A percentile compares a stretch with the other conserved stretches of the same genome.
These are phyloP conservation scores for Dendropsophus ebraccatus DNA, from an alignment of 2,113 vertebrate species.

Conservation along the genomic window DNA sequence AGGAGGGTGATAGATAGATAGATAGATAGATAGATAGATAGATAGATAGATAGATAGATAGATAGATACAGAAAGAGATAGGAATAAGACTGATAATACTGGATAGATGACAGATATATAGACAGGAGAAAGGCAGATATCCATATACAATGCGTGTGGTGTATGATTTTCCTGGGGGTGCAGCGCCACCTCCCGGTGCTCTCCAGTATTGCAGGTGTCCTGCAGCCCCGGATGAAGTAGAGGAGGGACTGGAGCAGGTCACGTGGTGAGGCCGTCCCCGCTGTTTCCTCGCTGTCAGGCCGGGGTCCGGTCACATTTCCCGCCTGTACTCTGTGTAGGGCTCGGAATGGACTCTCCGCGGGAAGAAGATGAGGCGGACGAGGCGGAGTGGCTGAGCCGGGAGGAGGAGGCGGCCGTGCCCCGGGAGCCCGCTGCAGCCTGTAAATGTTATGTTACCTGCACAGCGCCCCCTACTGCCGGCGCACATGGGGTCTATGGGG, in stretches of 20 bases:
- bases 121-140: too few relatives aligned
- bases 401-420: neutral
- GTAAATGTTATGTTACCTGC: neutral
- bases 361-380: conserved; percentile 10
- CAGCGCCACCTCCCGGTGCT: neutral
- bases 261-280: neutral
- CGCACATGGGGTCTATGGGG: neutral
- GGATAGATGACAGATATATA: too few relatives aligned
- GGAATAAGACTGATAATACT: too few relatives aligned
- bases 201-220: neutral
- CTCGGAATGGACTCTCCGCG: neutral
- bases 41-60: too few relatives aligned
- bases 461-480: neutral
- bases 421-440: neutral
- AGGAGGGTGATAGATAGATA: too few relatives aligned
- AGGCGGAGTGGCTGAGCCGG: neutral
- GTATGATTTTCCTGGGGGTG: too few relatives aligned
- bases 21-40: too few relatives aligned
- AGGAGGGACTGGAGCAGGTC: neutral
- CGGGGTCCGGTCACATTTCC: neutral
- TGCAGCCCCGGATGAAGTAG: neutral
- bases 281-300: neutral
- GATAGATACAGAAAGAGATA: too few relatives aligned
- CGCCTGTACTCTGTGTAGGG: neutral
- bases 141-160: too few relatives aligned